Evolutionary conservation across 2,797 vertebrate genomes (phyloP).

Genomic region (Setipinna tenuifilis): DNA sequence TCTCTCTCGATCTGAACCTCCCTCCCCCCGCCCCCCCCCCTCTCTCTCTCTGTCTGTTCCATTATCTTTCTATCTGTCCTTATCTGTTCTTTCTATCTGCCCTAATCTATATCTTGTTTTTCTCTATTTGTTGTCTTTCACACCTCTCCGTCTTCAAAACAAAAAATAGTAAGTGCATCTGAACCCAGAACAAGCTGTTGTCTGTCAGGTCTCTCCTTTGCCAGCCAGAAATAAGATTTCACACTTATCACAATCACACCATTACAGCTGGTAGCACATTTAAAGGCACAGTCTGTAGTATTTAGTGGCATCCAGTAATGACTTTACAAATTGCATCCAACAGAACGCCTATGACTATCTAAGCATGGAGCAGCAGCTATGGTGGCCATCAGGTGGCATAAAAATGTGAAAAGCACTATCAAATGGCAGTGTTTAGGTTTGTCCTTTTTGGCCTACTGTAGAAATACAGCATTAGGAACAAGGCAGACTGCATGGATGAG

Average conservation of each 20-base stretch:
- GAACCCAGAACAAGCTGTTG: neutral
- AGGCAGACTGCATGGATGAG: too few species aligned
- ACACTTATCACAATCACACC: neutral
- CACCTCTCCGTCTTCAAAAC: neutral
- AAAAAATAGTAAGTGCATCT: neutral
- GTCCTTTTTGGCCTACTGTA: too few species aligned
- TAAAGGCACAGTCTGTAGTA: too few species aligned
- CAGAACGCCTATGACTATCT: too few species aligned
- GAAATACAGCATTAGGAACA: too few species aligned
- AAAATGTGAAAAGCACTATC: too few species aligned
- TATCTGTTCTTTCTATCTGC: neutral
- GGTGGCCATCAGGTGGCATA: too few species aligned
- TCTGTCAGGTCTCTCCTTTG: neutral
- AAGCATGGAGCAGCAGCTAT: too few species aligned
- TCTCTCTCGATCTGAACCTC: conserved; percentile 29
- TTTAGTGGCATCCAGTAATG: too few species aligned
- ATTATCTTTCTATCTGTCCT: neutral
- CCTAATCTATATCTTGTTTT: neutral
- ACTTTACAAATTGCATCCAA: too few species aligned
- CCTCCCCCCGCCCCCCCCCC: neutral
- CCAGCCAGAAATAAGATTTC: neutral
- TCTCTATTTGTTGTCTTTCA: neutral
- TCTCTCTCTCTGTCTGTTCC: conserved; percentile 15
- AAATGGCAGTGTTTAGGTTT: too few species aligned
- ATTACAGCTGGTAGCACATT: neutral